phyloP scores from a whole-genome alignment of 1,140 invertebrate species.

The Drosophila azteca region DNA sequence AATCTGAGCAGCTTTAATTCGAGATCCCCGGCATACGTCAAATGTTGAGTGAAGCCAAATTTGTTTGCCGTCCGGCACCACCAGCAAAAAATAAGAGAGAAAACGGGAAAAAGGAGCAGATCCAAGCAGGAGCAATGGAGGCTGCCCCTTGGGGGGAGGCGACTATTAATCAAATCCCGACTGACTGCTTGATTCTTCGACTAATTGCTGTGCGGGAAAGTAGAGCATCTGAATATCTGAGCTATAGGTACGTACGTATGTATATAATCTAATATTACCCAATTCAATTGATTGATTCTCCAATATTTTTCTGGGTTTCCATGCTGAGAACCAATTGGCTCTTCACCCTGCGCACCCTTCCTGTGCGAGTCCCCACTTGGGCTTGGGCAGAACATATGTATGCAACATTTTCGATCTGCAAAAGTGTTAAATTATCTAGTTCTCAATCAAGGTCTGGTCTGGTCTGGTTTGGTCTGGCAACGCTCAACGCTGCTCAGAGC shows the following conservation, averaged over 20 bases:
- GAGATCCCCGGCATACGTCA: constrained; percentile 62
- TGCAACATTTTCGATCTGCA: constrained; percentile 2
- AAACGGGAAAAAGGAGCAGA: constrained; percentile 7
- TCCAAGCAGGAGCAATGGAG: constrained; percentile 7
- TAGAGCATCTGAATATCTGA: constrained; percentile 15
- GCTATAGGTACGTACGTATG: too few relatives aligned
- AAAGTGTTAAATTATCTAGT: constrained; percentile 55
- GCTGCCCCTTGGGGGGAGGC: constrained; percentile 10
- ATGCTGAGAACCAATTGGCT: too few relatives aligned
- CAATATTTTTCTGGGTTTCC: too few relatives aligned
- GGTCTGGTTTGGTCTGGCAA: constrained; percentile 50
- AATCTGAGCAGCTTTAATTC: constrained; percentile 77
- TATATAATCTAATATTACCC: constrained; percentile 19
- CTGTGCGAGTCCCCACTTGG: too few relatives aligned
- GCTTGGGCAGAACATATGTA: constrained; percentile 28
- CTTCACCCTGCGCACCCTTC: too few relatives aligned
- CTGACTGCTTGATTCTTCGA: constrained; percentile 19
- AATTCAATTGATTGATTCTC: constrained; percentile 37
- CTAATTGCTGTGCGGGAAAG: constrained; percentile 29
- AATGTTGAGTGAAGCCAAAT: constrained; percentile 74
- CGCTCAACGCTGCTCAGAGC: constrained; percentile 5
- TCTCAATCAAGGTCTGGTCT: constrained; percentile 54
- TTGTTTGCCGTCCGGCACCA: constrained; percentile 38
- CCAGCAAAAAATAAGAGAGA: not conserved
- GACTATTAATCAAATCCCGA: constrained; percentile 62